Base-by-base conservation (phyloP, 2,797 vertebrate species). In the Eulemur albifrons region DNA sequence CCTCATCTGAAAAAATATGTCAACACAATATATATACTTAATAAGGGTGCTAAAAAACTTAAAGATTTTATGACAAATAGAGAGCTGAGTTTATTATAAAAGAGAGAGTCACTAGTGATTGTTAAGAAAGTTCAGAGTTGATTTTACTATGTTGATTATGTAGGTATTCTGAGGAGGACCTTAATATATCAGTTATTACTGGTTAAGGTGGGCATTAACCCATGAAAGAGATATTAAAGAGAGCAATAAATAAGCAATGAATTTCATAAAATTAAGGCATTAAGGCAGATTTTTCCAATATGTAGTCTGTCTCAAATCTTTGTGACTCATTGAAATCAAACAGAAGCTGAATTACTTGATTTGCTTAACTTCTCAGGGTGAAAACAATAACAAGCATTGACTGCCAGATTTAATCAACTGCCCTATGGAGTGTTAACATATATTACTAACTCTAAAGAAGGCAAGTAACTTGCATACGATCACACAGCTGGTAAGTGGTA, bases 321-420 rank as follows among this genome's bases (percentile, higher is more conserved):
- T 54, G 11, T 70, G 57, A 93, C 14, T 79, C 38, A 38, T 9
- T 75, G 12, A 92, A 88, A 86, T 89, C 12, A 91, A 27, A 65
- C 21, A 83, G 76, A 95, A 93, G 11, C 23, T 76, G 43, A 88
- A n/a, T 93, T 70, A 97, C 25, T 81, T 83, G 4, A 91, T 89
- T 70, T 92, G 30, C 10, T 80, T 82, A 40, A 70, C 14, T 92
- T 81, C 20, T 32, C 45, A 43, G 1, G 7, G 10, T 90, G 11
- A 79, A 96, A 90, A 84, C 21, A 70, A 7, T 80, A 83, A 23
- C 10, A 27, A 8, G 73, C 59, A 32, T 17, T 5, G 9, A 45
- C 14, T 76, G 5, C 43, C 23, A 79, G 27, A 6, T 50, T 89
- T 93, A 80, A 79, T 48, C 57, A 93, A 48, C 18, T 88, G 40